Percentiles rank a stretch among this genome's conserved stretches.
Conservation (phyloP, 2,797 vertebrate species). For the Australoheros facetus region DNA sequence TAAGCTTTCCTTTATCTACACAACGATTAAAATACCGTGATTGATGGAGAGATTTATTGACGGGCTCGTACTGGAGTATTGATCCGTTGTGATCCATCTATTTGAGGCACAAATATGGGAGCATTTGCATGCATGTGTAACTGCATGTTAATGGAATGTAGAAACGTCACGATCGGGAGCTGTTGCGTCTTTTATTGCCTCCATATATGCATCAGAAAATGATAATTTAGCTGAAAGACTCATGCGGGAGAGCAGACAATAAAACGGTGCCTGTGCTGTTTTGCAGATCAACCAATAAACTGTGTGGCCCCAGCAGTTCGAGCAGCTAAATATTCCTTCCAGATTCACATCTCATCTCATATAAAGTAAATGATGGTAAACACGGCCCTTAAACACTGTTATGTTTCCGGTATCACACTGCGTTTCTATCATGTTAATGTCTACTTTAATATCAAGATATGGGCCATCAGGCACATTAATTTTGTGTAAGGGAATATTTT, state of each 20-base stretch:
- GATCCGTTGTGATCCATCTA: slow-evolving; percentile 67
- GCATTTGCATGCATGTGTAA: slow-evolving; percentile 59
- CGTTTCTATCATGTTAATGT: slow-evolving; percentile 68
- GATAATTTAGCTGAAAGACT: slow-evolving; percentile 71
- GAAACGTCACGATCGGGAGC: slow-evolving; percentile 60
- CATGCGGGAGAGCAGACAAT: slow-evolving; percentile 69
- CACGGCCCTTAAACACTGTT: slow-evolving; percentile 67
- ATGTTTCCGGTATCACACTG: slow-evolving; percentile 39
- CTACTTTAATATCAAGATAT: slow-evolving; percentile 64
- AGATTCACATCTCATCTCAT: slow-evolving; percentile 65
- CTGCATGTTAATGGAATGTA: slow-evolving; percentile 62
- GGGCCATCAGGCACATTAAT: slow-evolving; percentile 58
- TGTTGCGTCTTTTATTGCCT: slow-evolving; percentile 65
- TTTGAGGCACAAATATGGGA: slow-evolving; percentile 53
- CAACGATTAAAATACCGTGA: slow-evolving; percentile 51
- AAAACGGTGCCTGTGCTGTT: slow-evolving; percentile 68
- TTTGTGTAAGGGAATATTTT: slow-evolving; percentile 55
- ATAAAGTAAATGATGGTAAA: slow-evolving; percentile 69
- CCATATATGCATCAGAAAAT: slow-evolving; percentile 64
- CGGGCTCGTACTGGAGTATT: slow-evolving; percentile 57
- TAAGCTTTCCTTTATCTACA: slow-evolving; percentile 16
- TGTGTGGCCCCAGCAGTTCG: slow-evolving; percentile 50
- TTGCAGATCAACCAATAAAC: slow-evolving; percentile 72
- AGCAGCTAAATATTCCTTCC: slow-evolving; percentile 61
- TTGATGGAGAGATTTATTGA: slow-evolving; percentile 71